Conservation (phyloP, 2,888 invertebrate species). For the Lasioglossum malachurum region DNA sequence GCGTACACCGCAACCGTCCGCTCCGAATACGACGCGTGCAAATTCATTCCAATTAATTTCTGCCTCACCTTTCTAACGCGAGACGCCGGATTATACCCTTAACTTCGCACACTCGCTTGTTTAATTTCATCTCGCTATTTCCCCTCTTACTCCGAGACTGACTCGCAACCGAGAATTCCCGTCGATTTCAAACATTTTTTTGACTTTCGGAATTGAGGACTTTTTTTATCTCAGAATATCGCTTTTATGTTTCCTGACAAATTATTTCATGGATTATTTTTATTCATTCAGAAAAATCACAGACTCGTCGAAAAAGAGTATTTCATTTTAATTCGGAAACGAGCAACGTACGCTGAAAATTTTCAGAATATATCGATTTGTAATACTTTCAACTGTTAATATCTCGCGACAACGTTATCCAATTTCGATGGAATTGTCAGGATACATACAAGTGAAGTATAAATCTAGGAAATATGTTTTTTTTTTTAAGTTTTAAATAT, state of each 20-base stretch:
- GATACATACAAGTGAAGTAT: too few species aligned
- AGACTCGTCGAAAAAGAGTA: too few species aligned
- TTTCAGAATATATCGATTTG: neutral
- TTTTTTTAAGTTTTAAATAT: too few species aligned
- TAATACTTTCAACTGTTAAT: too few species aligned
- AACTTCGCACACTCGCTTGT: neutral
- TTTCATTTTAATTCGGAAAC: neutral
- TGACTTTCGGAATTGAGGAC: neutral
- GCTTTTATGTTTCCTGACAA: too few species aligned
- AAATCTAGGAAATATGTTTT: too few species aligned
- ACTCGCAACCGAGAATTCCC: neutral
- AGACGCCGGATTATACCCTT: neutral
- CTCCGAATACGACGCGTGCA: neutral
- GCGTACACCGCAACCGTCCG: neutral
- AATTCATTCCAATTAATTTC: constrained; percentile 24
- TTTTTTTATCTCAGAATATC: neutral
- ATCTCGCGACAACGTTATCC: too few species aligned
- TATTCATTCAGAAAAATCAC: neutral
- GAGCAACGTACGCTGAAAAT: neutral
- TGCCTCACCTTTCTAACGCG: neutral
- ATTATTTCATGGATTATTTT: neutral
- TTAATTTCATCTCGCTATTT: neutral
- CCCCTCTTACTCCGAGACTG: neutral
- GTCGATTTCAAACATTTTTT: neutral
- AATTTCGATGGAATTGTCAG: too few species aligned